Evolutionary conservation across 2,888 invertebrate species (phyloP).

Genomic region (Noctua fimbriata): DNA sequence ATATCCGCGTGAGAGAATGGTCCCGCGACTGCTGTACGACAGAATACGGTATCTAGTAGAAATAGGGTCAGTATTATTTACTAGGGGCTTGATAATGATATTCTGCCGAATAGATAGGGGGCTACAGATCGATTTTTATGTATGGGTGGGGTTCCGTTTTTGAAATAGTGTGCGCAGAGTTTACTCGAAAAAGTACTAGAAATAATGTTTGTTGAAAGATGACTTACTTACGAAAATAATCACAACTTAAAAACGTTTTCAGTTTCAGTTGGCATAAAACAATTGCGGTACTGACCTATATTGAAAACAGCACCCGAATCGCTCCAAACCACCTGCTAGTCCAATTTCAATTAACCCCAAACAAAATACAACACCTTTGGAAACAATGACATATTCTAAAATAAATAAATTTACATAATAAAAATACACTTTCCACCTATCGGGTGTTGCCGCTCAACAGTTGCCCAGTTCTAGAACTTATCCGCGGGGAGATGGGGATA

Average conservation of each 20-base stretch:
- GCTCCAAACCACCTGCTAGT: constrained; percentile 24
- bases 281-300: constrained; percentile 6
- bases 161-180: background rate
- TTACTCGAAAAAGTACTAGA: background rate
- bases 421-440: constrained; percentile 69
- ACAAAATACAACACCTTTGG: constrained; percentile 15
- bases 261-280: background rate
- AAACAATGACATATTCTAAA: constrained; percentile 36
- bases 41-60: constrained; percentile 73
- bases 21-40: constrained; percentile 66
- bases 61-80: constrained; percentile 63
- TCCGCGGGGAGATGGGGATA: constrained; percentile 87
- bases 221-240: background rate
- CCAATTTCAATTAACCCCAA: constrained; percentile 38
- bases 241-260: background rate
- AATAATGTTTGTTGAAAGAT: background rate
- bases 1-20: constrained; percentile 88
- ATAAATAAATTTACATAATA: constrained; percentile 42
- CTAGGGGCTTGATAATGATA: constrained; percentile 59
- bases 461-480: constrained; percentile 86
- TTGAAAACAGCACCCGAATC: constrained; percentile 23
- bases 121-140: constrained; percentile 9
- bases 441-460: constrained; percentile 72
- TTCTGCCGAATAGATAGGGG: constrained; percentile 57
- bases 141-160: constrained; percentile 22